Base-by-base conservation (phyloP, 2,888 invertebrate species). In the Hydroisotoma schaefferi region DNA sequence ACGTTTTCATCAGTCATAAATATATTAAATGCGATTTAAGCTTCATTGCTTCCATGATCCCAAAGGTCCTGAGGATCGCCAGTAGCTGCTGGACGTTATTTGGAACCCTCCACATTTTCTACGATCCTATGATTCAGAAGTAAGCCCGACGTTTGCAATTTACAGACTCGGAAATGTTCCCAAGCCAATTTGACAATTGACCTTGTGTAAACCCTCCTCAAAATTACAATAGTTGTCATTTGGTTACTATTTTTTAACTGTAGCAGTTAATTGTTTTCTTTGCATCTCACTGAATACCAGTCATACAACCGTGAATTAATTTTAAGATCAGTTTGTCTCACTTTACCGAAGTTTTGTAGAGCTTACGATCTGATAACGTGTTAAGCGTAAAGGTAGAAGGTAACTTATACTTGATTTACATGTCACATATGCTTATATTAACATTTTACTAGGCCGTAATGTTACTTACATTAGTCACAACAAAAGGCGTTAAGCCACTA, bases 81-180 rank as follows among this genome's bases (percentile, higher is more conserved):
- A 12, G 53, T 40, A 0, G 20, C 29, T 1, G 23, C 8, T 22
- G 64, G 60, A 26, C 60, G 48, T 25, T n/a, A 2, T 20, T 2
- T 22, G 1, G 47, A 43, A 1, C 65, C 67, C 40, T 58, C 40
- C 2, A 65, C 65, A n/a, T 65, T 37, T 2, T 53, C 59, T 38
- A 58, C 6, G 1, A 59, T 33, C n/a, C 46, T 44, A 22, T 59
- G 63, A 1, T 56, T 27, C 1, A 4, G 25, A 46, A 63, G 61
- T 1, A 66, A 10, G 18, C 56, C 44, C 10, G 15, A 28, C 44
- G 63, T 28, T n/a, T 61, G n/a, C 54, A 60, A 55, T 40, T 48
- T 57, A 63, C 63, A 66, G 2, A 66, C 61, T 26, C 60, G 26
- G 29, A 55, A 66, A 43, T 66, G 63, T 4, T 48, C 49, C 2